These are phyloP conservation scores for Pegoplata infirma DNA, from an alignment of 2,888 invertebrate species.

Conservation along the genomic window DNA sequence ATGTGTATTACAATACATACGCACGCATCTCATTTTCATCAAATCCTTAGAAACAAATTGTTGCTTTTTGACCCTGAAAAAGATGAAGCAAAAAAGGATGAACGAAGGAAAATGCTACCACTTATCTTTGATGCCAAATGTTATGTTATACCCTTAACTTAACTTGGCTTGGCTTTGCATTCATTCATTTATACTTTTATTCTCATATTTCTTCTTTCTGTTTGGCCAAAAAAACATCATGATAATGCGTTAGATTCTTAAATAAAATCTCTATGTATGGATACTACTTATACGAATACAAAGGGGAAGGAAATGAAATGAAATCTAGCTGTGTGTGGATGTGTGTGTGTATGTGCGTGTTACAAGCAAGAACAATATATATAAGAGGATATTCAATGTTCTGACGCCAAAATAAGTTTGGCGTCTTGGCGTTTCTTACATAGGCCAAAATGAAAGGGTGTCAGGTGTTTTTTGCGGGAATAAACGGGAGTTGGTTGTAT, in stretches of 20 bases:
- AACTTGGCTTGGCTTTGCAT: slow-evolving; percentile 11
- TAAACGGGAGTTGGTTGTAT: too few relatives aligned
- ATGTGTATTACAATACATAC: background rate
- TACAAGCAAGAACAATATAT: too few relatives aligned
- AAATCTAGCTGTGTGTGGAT: too few relatives aligned
- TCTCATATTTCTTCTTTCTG: background rate
- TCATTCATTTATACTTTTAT: too few relatives aligned
- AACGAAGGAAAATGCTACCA: slow-evolving; percentile 12
- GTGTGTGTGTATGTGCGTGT: too few relatives aligned
- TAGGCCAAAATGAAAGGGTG: too few relatives aligned
- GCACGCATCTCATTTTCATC: background rate
- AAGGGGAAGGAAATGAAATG: background rate
- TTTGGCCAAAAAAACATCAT: background rate
- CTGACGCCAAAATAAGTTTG: too few relatives aligned
- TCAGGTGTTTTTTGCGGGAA: too few relatives aligned
- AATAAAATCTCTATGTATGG: background rate
- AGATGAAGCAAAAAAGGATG: slow-evolving; percentile 5
- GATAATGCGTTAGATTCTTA: background rate
- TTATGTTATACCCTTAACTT: slow-evolving; percentile 28
- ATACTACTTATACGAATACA: too few relatives aligned
- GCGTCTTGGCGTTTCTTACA: too few relatives aligned
- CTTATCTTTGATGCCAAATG: slow-evolving; percentile 12
- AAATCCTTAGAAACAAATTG: slow-evolving; percentile 36
- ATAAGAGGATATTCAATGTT: too few relatives aligned
- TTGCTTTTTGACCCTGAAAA: slow-evolving; percentile 56